Evolutionary conservation across 2,888 invertebrate species (phyloP), one percentile per base, ranked within the genome.

Genomic region (Standfussiana lucernea): DNA sequence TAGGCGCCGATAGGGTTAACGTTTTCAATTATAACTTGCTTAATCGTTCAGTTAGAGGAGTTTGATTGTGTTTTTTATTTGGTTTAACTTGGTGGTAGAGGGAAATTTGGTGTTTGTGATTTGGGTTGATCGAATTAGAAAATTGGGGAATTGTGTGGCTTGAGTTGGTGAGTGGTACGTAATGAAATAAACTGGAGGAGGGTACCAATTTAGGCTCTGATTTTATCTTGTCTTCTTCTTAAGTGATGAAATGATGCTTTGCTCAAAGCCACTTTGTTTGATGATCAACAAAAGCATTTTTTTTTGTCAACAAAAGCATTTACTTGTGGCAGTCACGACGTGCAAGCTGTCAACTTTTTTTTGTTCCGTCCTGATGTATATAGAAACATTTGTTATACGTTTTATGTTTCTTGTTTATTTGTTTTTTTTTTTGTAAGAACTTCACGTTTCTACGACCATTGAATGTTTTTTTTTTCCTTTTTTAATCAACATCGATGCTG

Each of bases 11-110:
- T 89, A 80, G 86, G 85, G 82, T 90, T 87, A 82, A 83, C 69
- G 78, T 77, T 89, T 89, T 89, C 83, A 90, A 90, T 90, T 89
- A 89, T 82, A 90, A 89, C 86, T 90, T 89, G 72, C 50, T 78
- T 84, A 86, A 89, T 87, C 78, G 77, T 66, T 79, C 76, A 77
- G 76, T 82, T 83, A 74, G n/a, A 37, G 71, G 83, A 83, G 82
- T 84, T 83, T 83, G 68, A 80, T 83, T 69, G 68, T 73, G 64
- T 78, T 83, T 86, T 80, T 88, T 87, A 86, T 88, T 76, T 80
- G 47, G 78, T 79, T 75, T 68, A 80, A 74, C 70, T 82, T 67
- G 61, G 69, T 24, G 67, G 65, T 59, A 70, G 62, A 67, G 68
- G 56, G 62, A 45, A 61, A 66, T 64, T 64, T 70, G 40, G 69